phyloP scores from a whole-genome alignment of 2,113 vertebrate species.

The Platichthys flesus region DNA sequence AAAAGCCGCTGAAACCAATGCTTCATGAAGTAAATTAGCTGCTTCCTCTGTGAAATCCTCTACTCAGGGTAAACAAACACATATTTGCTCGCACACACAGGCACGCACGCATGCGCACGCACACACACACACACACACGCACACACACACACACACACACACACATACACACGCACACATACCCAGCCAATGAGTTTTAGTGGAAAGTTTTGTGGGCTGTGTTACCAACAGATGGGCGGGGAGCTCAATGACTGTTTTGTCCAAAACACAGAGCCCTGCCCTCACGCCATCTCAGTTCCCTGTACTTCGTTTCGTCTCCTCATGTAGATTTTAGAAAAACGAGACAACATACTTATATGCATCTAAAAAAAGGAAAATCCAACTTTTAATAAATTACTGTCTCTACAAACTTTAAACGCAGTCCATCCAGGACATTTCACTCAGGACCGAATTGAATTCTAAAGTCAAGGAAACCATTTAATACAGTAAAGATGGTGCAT shows the following conservation, averaged over 20 bases:
- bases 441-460: neutral
- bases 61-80: neutral
- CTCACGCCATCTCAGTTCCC: neutral
- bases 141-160: neutral
- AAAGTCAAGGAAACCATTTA: neutral
- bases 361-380: neutral
- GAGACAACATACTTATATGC: neutral
- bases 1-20: neutral
- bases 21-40: neutral
- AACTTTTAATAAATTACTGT: neutral
- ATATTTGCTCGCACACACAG: neutral
- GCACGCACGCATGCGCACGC: neutral
- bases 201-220: constrained; percentile 3
- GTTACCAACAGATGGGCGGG: neutral
- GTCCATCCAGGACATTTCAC: neutral
- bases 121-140: neutral
- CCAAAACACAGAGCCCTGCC: neutral
- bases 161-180: neutral
- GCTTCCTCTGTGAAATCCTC: constrained; percentile 7
- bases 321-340: neutral
- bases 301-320: neutral
- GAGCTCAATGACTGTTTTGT: constrained; percentile 6
- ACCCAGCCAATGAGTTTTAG: neutral
- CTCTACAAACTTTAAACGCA: neutral
- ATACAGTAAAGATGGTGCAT: neutral